Percentiles rank a stretch among this genome's conserved stretches.
These are phyloP conservation scores for Micropoecilia bifurca DNA, from an alignment of 2,797 vertebrate genomes.

Conservation along the genomic window DNA sequence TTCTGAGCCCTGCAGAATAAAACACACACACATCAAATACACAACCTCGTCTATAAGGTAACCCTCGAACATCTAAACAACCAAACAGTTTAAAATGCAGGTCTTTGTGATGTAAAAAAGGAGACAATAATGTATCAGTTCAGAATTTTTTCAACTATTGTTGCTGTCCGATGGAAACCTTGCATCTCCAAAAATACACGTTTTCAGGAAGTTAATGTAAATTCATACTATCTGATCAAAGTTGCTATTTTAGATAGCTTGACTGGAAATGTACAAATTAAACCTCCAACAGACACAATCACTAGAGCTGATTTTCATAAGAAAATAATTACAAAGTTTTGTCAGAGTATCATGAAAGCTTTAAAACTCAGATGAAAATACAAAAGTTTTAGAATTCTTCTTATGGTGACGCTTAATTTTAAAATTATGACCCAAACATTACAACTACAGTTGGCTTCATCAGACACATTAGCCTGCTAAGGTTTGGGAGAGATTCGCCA, in stretches of 20 bases:
- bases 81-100: conserved; percentile 13
- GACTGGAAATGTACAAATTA: not conserved
- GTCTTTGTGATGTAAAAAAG: not conserved
- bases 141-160: not conserved
- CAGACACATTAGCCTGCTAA: not conserved
- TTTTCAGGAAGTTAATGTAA: not conserved
- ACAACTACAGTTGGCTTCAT: not conserved
- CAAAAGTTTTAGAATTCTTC: not conserved
- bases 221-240: not conserved
- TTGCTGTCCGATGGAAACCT: not conserved
- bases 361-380: not conserved
- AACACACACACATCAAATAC: conserved; percentile 39
- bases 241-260: not conserved
- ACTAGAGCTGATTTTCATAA: not conserved
- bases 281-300: not conserved
- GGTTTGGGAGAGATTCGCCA: not conserved
- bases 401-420: not conserved
- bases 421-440: not conserved
- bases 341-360: not conserved
- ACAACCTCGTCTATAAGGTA: not conserved
- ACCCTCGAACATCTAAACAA: conserved; percentile 16
- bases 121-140: not conserved
- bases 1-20: conserved; percentile 91
- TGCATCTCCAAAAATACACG: not conserved
- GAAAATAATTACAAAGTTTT: not conserved